phyloP scores from a whole-genome alignment of 92 coral and sea anemone species.

The Actinostola sp. region DNA sequence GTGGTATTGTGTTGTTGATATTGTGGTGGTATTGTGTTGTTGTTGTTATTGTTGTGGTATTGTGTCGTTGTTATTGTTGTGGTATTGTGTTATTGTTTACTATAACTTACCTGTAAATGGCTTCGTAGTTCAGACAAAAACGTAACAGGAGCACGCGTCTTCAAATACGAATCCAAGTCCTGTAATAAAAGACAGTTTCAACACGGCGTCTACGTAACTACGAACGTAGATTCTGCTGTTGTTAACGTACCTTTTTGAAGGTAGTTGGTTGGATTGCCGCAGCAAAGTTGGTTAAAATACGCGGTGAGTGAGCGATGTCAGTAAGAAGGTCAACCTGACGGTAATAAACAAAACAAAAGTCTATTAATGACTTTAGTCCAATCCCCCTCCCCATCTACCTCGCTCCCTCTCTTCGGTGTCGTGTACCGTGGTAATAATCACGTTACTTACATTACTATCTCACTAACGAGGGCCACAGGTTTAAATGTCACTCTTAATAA shows the following conservation, averaged over 20 bases:
- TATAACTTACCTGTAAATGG: slow-evolving; percentile 82
- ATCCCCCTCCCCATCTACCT: too few relatives aligned
- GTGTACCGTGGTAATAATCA: too few relatives aligned
- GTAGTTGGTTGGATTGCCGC: slow-evolving; percentile 94
- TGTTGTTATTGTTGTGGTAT: too few relatives aligned
- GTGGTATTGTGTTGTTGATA: too few relatives aligned
- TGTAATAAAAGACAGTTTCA: slow-evolving; percentile 25
- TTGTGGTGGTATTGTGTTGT: too few relatives aligned
- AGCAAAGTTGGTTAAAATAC: slow-evolving; percentile 92
- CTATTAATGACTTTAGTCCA: too few relatives aligned
- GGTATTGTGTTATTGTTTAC: background rate
- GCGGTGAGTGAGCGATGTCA: slow-evolving; percentile 97
- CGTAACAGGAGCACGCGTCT: slow-evolving; percentile 97
- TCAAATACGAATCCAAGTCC: slow-evolving; percentile 97
- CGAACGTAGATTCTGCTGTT: background rate
- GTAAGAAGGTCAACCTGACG: slow-evolving; percentile 95
- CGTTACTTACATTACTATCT: too few relatives aligned
- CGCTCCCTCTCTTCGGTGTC: too few relatives aligned
- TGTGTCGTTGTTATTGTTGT: background rate
- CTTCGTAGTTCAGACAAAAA: slow-evolving; percentile 95
- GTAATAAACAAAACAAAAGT: slow-evolving; percentile 2
- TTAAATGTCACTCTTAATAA: too few relatives aligned
- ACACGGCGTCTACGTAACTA: background rate
- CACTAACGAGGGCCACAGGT: too few relatives aligned
- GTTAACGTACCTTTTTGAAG: slow-evolving; percentile 82